Percentiles rank a stretch among this genome's conserved stretches.
Conservation (phyloP, 1,140 invertebrate genomes). For the Sitobion miscanthi region DNA sequence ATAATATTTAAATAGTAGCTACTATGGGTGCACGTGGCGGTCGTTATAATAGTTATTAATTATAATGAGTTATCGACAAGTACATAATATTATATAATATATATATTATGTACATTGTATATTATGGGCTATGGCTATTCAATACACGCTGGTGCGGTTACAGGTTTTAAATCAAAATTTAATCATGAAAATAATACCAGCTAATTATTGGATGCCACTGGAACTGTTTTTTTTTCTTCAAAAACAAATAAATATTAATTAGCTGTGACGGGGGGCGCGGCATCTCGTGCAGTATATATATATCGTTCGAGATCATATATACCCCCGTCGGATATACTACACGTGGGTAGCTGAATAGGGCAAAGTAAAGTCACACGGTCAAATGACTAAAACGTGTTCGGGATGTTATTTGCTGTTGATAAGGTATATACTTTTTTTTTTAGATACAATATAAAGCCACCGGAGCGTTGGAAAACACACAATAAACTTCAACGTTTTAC, state of each 20-base stretch:
- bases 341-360: background rate
- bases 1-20: background rate
- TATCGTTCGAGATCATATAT: background rate
- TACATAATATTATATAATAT: background rate
- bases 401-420: background rate
- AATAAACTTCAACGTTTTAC: conserved; percentile 23
- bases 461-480: background rate
- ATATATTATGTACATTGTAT: no score
- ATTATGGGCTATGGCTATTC: background rate
- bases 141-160: background rate
- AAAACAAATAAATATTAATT: background rate
- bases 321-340: background rate
- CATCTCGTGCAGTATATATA: background rate
- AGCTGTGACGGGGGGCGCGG: background rate
- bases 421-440: background rate
- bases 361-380: background rate
- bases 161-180: background rate
- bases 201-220: background rate
- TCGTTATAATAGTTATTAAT: background rate
- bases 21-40: background rate
- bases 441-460: background rate
- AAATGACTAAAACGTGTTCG: conserved; percentile 35
- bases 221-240: background rate
- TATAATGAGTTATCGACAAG: background rate
- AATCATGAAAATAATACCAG: background rate